phyloP scores from a whole-genome alignment of 1,140 invertebrate species.

The Bombus ignitus region DNA sequence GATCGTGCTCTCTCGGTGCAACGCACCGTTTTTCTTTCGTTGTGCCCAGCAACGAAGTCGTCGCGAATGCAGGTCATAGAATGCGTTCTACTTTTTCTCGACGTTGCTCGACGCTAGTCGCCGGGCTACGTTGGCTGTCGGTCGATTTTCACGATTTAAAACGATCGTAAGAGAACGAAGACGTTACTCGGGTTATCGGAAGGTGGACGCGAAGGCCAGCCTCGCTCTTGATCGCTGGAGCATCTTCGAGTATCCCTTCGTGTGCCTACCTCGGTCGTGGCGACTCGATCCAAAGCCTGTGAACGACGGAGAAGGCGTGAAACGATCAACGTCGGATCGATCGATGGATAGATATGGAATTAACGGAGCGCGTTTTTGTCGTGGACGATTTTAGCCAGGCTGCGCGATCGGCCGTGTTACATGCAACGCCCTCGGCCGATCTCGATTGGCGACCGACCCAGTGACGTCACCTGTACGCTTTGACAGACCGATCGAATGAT shows the following conservation, averaged over 20 bases:
- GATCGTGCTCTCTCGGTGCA: conserved; percentile 35
- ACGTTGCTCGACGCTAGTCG: too few species aligned
- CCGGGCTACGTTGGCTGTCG: too few species aligned
- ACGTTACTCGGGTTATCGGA: too few species aligned
- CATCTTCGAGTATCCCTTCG: neutral
- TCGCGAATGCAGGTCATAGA: conserved; percentile 47
- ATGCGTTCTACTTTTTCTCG: conserved; percentile 45
- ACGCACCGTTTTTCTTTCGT: conserved; percentile 50
- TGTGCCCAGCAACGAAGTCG: conserved; percentile 46
- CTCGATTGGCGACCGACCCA: conserved; percentile 52
- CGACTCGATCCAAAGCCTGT: neutral
- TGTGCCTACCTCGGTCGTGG: neutral
- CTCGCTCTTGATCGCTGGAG: conserved; percentile 12
- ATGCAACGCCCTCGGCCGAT: conserved; percentile 43
- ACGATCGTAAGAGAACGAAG: too few species aligned
- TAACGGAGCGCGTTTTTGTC: conserved; percentile 25
- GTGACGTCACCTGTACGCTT: conserved; percentile 67
- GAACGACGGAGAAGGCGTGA: neutral
- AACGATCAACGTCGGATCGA: neutral
- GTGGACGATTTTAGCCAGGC: conserved; percentile 52
- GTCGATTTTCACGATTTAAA: neutral
- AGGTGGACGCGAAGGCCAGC: neutral
- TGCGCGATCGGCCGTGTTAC: conserved; percentile 50
- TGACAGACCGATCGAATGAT: conserved; percentile 78
- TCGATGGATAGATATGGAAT: conserved; percentile 46